These are phyloP conservation scores for Deroplatys truncata DNA, from an alignment of 2,888 invertebrate species.

Conservation along the genomic window DNA sequence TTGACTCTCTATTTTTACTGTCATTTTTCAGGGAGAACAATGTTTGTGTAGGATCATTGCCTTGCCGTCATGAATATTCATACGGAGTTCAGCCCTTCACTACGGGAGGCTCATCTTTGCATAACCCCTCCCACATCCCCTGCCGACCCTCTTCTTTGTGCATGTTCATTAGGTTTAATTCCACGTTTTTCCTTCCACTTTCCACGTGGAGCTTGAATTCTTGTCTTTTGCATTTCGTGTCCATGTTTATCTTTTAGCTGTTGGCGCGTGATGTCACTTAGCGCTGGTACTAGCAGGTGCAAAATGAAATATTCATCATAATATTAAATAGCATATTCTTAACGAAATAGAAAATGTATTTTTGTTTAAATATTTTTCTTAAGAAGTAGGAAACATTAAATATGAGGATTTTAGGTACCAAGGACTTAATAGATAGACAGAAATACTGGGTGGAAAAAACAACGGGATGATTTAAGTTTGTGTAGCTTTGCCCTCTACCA, in stretches of 20 bases:
- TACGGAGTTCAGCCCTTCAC: constrained; percentile 5
- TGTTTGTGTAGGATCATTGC: neutral
- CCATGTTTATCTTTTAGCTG: neutral
- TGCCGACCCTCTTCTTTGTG: neutral
- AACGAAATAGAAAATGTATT: no score
- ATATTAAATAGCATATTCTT: no score
- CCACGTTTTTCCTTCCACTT: neutral
- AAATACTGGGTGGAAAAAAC: no score
- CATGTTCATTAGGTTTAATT: neutral
- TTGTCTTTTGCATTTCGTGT: neutral
- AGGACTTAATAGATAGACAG: no score
- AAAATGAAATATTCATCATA: no score
- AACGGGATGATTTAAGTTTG: no score
- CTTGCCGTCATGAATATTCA: constrained; percentile 18
- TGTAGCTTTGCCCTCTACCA: no score
- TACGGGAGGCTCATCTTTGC: neutral
- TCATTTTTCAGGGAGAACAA: constrained; percentile 13
- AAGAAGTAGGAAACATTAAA: no score
- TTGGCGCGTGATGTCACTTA: no score
- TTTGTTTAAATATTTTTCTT: no score
- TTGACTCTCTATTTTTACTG: constrained; percentile 22
- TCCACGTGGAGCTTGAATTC: neutral
- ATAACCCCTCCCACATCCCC: neutral
- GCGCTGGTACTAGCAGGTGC: no score
- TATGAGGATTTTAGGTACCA: no score